Evolutionary conservation across 2,113 vertebrate genomes (phyloP).

Genomic region (Natator depressus): DNA sequence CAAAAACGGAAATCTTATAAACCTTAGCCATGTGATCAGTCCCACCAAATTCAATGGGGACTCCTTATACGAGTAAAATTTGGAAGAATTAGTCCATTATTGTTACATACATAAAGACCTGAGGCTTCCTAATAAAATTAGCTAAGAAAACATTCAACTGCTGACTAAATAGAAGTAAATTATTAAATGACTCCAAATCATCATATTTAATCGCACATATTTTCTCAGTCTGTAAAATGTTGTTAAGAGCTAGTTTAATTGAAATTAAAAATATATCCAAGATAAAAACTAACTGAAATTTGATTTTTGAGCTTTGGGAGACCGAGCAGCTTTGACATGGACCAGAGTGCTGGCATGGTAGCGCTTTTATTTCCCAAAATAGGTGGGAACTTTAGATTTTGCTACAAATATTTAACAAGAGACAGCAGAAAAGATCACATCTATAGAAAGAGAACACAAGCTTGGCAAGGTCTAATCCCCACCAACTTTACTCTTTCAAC

Average conservation of each 20-base stretch:
- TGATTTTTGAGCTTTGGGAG: constrained; percentile 29
- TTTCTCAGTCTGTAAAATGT: constrained; percentile 11
- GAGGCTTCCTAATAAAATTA: constrained; percentile 11
- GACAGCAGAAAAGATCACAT: background rate
- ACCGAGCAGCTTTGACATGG: background rate
- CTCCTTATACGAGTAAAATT: background rate
- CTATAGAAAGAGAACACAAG: background rate
- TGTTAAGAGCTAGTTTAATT: constrained; percentile 9
- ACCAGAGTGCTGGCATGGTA: background rate
- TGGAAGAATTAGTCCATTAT: background rate
- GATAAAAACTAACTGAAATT: constrained; percentile 30
- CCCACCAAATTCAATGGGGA: background rate
- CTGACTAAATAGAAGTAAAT: background rate
- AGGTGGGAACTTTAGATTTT: constrained; percentile 26
- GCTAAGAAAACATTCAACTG: background rate
- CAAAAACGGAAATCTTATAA: background rate
- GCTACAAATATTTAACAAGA: constrained; percentile 1
- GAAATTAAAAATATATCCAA: constrained; percentile 40
- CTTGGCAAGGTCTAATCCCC: fast-evolving
- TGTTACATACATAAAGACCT: background rate
- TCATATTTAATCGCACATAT: constrained; percentile 22
- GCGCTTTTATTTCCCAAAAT: constrained; percentile 16
- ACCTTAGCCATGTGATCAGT: background rate
- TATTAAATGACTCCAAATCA: background rate
- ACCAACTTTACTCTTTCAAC: background rate